Conservation (phyloP, 2,113 vertebrate genomes). For the Vulpes ferrilata region DNA sequence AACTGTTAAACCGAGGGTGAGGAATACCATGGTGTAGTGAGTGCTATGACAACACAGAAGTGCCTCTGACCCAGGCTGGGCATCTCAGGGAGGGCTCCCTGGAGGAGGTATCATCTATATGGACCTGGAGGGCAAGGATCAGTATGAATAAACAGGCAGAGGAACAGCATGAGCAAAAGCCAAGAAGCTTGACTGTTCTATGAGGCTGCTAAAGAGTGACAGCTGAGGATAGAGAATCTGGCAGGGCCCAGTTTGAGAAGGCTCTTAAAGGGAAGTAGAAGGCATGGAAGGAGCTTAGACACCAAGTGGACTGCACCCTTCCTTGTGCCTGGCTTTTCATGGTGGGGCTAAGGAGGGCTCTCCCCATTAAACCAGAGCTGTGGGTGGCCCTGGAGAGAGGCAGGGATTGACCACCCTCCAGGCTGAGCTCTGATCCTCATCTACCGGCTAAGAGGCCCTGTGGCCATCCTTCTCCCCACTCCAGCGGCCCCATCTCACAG, state of each 20-base stretch:
- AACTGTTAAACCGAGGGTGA: not conserved
- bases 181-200: not conserved
- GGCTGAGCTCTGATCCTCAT: not conserved
- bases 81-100: not conserved
- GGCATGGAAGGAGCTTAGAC: not conserved
- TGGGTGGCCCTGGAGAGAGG: not conserved
- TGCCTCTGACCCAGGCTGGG: not conserved
- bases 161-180: not conserved
- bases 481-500: not conserved
- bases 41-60: not conserved
- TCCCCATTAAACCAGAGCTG: not conserved
- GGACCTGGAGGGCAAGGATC: not conserved
- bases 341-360: not conserved
- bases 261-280: not conserved
- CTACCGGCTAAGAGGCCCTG: not conserved
- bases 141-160: not conserved
- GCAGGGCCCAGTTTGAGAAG: not conserved
- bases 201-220: not conserved
- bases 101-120: constrained; percentile 24
- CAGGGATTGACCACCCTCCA: not conserved
- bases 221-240: not conserved
- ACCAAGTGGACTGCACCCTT: not conserved
- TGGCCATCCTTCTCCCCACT: not conserved
- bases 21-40: not conserved
- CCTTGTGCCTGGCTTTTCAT: not conserved